Evolutionary conservation across 2,888 invertebrate genomes (phyloP).

Genomic region (Drosophila dives): DNA sequence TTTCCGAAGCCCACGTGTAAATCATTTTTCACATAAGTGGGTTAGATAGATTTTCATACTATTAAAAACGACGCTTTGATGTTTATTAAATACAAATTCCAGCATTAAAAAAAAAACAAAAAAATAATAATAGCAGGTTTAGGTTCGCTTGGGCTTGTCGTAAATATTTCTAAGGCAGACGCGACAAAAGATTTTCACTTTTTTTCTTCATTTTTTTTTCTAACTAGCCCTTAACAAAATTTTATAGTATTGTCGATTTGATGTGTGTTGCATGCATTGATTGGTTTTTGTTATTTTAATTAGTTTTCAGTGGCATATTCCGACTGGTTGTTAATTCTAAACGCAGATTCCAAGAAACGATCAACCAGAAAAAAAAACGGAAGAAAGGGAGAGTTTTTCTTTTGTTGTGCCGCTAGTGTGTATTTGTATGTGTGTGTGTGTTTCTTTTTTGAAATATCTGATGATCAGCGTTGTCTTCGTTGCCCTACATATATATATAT

Average conservation of each 20-base stretch:
- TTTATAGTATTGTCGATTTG: conserved; percentile 28
- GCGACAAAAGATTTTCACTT: conserved; percentile 49
- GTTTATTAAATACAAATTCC: conserved; percentile 75
- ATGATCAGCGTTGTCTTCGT: neutral
- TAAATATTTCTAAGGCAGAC: conserved; percentile 44
- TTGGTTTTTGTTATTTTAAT: conserved; percentile 78
- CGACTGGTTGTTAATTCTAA: conserved; percentile 51
- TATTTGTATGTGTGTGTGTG: neutral
- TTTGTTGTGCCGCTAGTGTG: conserved; percentile 43
- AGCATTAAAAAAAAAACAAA: conserved; percentile 27
- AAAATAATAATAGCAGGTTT: conserved; percentile 42
- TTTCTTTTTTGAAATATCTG: conserved; percentile 8
- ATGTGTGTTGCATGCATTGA: conserved; percentile 54
- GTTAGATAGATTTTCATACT: conserved; percentile 22
- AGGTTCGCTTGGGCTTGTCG: conserved; percentile 49
- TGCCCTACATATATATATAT: neutral
- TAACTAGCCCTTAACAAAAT: conserved; percentile 8
- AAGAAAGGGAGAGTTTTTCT: conserved; percentile 69
- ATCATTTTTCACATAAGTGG: conserved; percentile 28
- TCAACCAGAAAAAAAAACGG: conserved; percentile 7
- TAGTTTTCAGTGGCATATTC: conserved; percentile 62
- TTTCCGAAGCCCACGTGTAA: conserved; percentile 42
- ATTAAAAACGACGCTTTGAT: conserved; percentile 43
- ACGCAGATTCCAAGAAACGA: conserved; percentile 45
- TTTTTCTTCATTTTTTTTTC: conserved; percentile 21